Evolutionary conservation across 2,888 invertebrate species (phyloP).

Genomic region (Acanthosoma haemorrhoidale): DNA sequence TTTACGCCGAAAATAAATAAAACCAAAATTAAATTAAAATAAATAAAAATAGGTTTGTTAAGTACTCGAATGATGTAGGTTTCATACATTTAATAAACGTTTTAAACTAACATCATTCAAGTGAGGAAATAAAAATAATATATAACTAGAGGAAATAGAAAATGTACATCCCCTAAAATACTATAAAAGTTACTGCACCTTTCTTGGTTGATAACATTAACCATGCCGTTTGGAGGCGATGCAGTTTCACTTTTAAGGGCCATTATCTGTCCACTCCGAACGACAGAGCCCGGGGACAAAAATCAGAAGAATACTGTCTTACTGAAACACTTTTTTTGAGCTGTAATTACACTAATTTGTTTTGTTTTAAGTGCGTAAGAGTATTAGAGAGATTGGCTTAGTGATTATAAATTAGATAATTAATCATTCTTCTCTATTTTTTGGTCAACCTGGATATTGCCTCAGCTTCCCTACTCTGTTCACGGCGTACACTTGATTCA

Average conservation of each 20-base stretch:
- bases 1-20: slow-evolving; percentile 17
- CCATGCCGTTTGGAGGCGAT: slow-evolving; percentile 39
- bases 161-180: slow-evolving; percentile 37
- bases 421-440: slow-evolving; percentile 35
- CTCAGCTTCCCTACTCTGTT: slow-evolving; percentile 37
- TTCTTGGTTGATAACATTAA: slow-evolving; percentile 38
- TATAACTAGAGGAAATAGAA: not conserved
- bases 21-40: slow-evolving; percentile 1
- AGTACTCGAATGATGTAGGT: slow-evolving; percentile 7
- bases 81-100: not conserved
- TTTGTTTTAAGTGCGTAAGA: slow-evolving; percentile 15
- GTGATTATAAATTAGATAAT: slow-evolving; percentile 32
- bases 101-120: slow-evolving; percentile 4
- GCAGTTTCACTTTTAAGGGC: slow-evolving; percentile 40
- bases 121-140: not conserved
- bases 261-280: slow-evolving; percentile 35
- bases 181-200: slow-evolving; percentile 39
- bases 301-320: slow-evolving; percentile 5
- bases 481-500: slow-evolving; percentile 40
- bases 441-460: slow-evolving; percentile 31
- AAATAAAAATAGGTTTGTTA: not conserved
- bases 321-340: not conserved
- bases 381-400: slow-evolving; percentile 35
- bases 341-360: slow-evolving; percentile 13
- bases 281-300: slow-evolving; percentile 13